A percentile compares a stretch with the other conserved stretches of the same genome.
phyloP scores from a whole-genome alignment of 2,888 invertebrate species.

The Mystacides longicornis region DNA sequence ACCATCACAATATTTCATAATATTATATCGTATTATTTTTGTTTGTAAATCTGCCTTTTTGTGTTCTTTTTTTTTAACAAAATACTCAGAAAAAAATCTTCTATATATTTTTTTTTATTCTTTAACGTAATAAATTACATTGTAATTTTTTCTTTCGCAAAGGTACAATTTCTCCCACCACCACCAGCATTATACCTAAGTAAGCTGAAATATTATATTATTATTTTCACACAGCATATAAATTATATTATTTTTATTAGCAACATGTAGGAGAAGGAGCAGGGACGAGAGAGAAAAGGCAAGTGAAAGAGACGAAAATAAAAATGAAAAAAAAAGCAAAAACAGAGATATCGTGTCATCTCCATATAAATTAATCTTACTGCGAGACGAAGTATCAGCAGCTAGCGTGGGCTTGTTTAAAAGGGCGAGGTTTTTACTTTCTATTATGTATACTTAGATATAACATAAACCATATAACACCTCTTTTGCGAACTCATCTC shows the following conservation, averaged over 20 bases:
- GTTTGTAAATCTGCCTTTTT: background rate
- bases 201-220: background rate
- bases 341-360: conserved; percentile 1
- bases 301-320: too few relatives aligned
- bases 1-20: too few relatives aligned
- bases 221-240: background rate
- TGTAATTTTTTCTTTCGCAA: background rate
- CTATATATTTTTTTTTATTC: background rate
- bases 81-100: background rate
- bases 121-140: background rate
- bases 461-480: background rate
- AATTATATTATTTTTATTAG: background rate
- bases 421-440: too few relatives aligned
- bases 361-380: conserved; percentile 1
- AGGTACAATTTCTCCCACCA: too few relatives aligned
- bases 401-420: background rate
- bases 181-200: too few relatives aligned
- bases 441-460: background rate
- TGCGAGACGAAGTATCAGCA: background rate
- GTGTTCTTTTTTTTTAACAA: background rate
- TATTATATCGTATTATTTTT: background rate
- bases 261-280: background rate
- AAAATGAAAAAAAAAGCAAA: background rate
- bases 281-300: too few relatives aligned
- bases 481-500: background rate